These are phyloP conservation scores for Lepilemur septentrionalis DNA, from an alignment of 2,797 vertebrate species.

Conservation along the genomic window DNA sequence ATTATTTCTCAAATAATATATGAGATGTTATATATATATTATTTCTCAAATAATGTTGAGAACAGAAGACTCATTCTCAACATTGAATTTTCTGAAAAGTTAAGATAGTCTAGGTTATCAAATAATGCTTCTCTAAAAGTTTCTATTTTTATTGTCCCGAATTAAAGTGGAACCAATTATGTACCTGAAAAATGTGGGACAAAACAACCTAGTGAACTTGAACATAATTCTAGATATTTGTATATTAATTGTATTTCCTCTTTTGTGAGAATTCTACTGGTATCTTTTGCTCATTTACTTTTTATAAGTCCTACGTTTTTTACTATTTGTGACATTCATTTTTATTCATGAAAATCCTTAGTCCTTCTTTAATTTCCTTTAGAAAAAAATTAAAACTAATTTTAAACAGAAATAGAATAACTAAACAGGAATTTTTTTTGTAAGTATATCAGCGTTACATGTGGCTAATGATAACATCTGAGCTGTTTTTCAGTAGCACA, in stretches of 20 bases:
- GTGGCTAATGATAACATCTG: neutral
- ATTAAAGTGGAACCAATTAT: too few relatives aligned
- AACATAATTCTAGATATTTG: neutral
- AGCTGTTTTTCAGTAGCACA: neutral
- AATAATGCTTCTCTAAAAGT: too few relatives aligned
- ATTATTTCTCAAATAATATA: neutral
- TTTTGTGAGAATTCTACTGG: neutral
- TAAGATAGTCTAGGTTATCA: too few relatives aligned
- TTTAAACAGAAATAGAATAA: slow-evolving; percentile 15
- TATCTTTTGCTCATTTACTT: neutral
- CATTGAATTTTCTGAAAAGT: too few relatives aligned
- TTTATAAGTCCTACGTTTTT: neutral
- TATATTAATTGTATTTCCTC: neutral
- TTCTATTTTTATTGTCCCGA: too few relatives aligned
- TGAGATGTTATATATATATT: too few relatives aligned
- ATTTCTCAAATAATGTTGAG: too few relatives aligned
- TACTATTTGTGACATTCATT: neutral
- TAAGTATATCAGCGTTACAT: neutral
- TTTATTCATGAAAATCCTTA: neutral
- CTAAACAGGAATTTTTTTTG: neutral
- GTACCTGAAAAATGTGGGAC: too few relatives aligned
- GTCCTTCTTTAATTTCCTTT: neutral
- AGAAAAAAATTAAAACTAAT: neutral
- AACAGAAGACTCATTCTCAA: too few relatives aligned
- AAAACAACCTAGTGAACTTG: neutral